Percentiles rank a stretch among this genome's conserved stretches.
These are phyloP conservation scores for Cecidostiba fungosa DNA, from an alignment of 2,888 invertebrate genomes.

Conservation along the genomic window DNA sequence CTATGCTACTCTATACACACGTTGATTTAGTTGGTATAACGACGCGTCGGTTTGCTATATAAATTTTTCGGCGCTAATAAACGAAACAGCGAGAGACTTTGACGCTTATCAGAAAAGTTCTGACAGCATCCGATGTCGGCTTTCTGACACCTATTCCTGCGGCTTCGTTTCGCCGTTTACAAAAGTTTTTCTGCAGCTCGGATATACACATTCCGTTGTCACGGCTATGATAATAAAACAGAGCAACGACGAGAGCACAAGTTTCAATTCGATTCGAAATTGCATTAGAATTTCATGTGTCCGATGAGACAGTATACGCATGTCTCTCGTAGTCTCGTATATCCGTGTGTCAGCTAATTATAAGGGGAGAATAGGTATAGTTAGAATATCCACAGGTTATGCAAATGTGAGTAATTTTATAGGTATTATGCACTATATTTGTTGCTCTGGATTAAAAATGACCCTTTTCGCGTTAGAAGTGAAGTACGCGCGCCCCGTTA, in stretches of 20 bases:
- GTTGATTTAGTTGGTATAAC: not conserved
- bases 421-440: no score
- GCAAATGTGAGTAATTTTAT: no score
- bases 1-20: not conserved
- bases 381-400: no score
- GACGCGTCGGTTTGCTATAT: not conserved
- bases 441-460: no score
- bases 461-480: no score
- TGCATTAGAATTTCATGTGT: conserved; percentile 49
- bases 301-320: no score
- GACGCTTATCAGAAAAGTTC: conserved; percentile 48
- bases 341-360: no score
- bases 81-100: conserved; percentile 8
- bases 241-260: not conserved
- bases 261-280: conserved; percentile 34
- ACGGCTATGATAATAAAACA: conserved; percentile 22
- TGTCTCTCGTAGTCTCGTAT: no score
- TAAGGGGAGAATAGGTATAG: no score
- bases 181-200: conserved; percentile 19
- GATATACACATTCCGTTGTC: not conserved
- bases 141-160: conserved; percentile 28
- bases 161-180: conserved; percentile 13
- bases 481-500: no score
- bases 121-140: not conserved
- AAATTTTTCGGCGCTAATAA: not conserved